Base-by-base conservation (phyloP, 2,888 invertebrate genomes). In the Callimorpha dominula region DNA sequence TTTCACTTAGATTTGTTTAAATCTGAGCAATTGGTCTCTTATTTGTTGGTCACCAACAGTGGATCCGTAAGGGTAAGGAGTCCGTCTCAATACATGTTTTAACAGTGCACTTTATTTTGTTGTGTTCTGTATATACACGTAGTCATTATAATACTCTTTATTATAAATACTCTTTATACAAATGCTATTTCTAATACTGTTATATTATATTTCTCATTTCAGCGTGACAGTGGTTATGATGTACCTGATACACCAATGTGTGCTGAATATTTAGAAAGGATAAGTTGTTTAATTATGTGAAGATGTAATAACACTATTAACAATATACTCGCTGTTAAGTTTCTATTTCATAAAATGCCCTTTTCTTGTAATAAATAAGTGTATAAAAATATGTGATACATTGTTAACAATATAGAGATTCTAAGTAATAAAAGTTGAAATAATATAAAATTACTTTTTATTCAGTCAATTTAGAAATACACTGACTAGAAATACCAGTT, bases 221-320 rank as follows among this genome's bases (percentile, higher is more conserved):
- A 95, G 95, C 88, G 87, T 92, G 83, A 91, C 93, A 89, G 84
- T 95, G 91, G 86, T 93, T 82, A 88, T 95, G 87, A 92, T 92
- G 89, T 95, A 91, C 95, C 91, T 95, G 93, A 89, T 92, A 84
- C 94, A 93, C 75, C 93, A 88, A 83, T 95, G 92, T 91, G 81
- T 92, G 89, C 90, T 87, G 87, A 90, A 81, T 89, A 88, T 91
- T 54, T 72, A 63, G 31, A 68, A 65, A 65, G 68, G 73, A 75
- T 64, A 62, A 70, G 2, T 68, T 65, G n/a, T 42, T 65, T 71
- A 31, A 31, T 74, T 72, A 75, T 81, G 75, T 78, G 69, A 50
- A 65, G 70, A 60, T 69, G 40, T 75, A 68, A 50, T 74, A 75
- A 71, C 63, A 73, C 72, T 67, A 78, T 78, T 77, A 74, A 77